Percentiles rank a stretch among this genome's conserved stretches.
Evolutionary conservation across 2,797 vertebrate species (phyloP).

Genomic region (Heliangelus exortis): DNA sequence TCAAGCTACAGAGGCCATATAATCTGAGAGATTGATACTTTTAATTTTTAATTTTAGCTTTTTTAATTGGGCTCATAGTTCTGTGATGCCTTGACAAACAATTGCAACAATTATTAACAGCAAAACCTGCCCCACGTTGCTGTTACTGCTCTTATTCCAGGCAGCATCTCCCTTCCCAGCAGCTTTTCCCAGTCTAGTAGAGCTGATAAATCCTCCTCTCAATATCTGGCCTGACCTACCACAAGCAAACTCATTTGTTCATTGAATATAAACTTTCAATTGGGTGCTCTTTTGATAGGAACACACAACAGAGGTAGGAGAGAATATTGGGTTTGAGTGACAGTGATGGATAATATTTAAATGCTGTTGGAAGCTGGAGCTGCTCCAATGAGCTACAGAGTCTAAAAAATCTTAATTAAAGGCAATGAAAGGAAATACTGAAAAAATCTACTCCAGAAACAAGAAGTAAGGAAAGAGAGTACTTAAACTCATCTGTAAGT

Average conservation of each 20-base stretch:
- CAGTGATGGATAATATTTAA: constrained; percentile 36
- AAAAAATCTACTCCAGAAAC: background rate
- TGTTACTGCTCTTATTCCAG: background rate
- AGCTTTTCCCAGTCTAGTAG: background rate
- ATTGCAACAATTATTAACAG: background rate
- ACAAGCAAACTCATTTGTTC: background rate
- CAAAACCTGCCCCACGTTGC: background rate
- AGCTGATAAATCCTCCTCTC: background rate
- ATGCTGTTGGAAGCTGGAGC: background rate
- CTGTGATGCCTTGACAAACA: background rate
- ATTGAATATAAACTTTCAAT: constrained; percentile 1
- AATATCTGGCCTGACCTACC: background rate
- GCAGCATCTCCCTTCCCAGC: background rate
- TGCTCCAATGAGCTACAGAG: background rate
- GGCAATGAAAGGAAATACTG: constrained; percentile 39
- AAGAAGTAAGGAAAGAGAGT: background rate
- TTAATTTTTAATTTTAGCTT: background rate
- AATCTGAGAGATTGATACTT: background rate
- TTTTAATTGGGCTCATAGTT: background rate
- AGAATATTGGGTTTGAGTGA: constrained; percentile 5
- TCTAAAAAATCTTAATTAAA: constrained; percentile 41
- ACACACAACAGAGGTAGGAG: background rate
- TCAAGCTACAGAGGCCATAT: background rate
- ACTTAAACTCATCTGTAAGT: background rate
- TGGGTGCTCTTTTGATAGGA: background rate